Conservation (phyloP, 2,797 vertebrate species). For the Cyclopterus lumpus region DNA sequence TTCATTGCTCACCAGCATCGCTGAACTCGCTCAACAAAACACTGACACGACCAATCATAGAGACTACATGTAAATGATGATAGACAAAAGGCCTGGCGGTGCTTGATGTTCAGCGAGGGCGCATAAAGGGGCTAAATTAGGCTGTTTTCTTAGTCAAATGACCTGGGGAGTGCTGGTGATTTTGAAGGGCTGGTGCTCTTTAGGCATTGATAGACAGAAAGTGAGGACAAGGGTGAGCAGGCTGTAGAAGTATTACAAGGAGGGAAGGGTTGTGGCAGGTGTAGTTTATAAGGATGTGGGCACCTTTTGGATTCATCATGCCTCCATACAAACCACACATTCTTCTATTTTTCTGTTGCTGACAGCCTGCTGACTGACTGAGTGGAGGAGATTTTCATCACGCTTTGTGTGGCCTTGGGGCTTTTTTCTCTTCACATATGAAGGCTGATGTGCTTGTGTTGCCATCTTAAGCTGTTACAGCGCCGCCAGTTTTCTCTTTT, state of each 20-base stretch:
- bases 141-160: conserved; percentile 75
- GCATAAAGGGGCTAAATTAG: conserved; percentile 76
- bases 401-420: conserved; percentile 70
- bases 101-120: conserved; percentile 48
- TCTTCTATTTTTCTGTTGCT: conserved; percentile 13
- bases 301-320: conserved; percentile 35
- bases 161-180: conserved; percentile 58
- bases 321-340: conserved; percentile 4
- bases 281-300: conserved; percentile 39
- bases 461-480: conserved; percentile 64
- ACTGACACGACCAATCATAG: conserved; percentile 60
- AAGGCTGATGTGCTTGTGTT: conserved; percentile 59
- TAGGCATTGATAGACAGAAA: conserved; percentile 74
- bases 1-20: conserved; percentile 42
- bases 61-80: conserved; percentile 57
- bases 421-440: conserved; percentile 44
- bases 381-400: conserved; percentile 56
- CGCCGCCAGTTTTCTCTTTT: conserved; percentile 61
- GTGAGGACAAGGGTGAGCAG: conserved; percentile 71
- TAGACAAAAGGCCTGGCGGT: conserved; percentile 60
- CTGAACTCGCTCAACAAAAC: conserved; percentile 36
- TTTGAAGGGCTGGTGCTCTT: conserved; percentile 65
- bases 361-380: conserved; percentile 63
- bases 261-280: conserved; percentile 25
- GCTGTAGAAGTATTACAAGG: conserved; percentile 38